These are phyloP conservation scores for Drosophila pseudoobscura DNA, from an alignment of 1,140 invertebrate genomes.

Conservation along the genomic window DNA sequence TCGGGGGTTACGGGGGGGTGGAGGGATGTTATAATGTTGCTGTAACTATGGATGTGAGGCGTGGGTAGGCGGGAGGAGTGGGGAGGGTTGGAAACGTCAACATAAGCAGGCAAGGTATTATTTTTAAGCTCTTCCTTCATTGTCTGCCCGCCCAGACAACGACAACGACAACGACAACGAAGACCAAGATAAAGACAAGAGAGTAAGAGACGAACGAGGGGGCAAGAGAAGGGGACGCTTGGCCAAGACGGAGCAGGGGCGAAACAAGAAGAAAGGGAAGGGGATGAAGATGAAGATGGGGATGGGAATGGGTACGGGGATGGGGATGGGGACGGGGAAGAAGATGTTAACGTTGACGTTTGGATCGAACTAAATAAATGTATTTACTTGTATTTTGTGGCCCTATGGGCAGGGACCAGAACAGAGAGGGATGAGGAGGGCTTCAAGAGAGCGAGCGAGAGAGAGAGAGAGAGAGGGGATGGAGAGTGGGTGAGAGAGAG, in stretches of 20 bases:
- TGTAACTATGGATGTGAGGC: constrained; percentile 53
- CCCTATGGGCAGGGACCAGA: constrained; percentile 3
- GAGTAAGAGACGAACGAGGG: constrained; percentile 2
- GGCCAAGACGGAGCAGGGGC: background rate
- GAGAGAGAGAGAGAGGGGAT: too few relatives aligned
- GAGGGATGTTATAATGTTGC: constrained; percentile 52
- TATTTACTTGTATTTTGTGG: constrained; percentile 67
- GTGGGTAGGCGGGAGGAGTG: background rate
- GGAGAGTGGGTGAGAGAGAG: background rate
- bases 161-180: constrained; percentile 26
- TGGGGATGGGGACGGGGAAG: background rate
- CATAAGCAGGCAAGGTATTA: constrained; percentile 79
- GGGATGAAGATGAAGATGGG: too few relatives aligned
- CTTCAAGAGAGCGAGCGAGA: too few relatives aligned
- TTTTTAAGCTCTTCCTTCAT: constrained; percentile 81
- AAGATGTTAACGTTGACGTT: constrained; percentile 61
- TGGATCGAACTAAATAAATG: constrained; percentile 80
- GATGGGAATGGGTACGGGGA: too few relatives aligned
- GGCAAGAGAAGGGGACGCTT: background rate
- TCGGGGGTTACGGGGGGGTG: background rate
- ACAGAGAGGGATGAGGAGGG: background rate
- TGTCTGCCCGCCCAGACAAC: constrained; percentile 69
- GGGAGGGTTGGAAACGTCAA: constrained; percentile 51
- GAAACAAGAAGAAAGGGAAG: too few relatives aligned
- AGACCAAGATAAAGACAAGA: constrained; percentile 13